Percentiles rank a stretch among this genome's conserved stretches.
Evolutionary conservation across 2,113 vertebrate species (phyloP).

Genomic region (Cricetomys ansorgei): DNA sequence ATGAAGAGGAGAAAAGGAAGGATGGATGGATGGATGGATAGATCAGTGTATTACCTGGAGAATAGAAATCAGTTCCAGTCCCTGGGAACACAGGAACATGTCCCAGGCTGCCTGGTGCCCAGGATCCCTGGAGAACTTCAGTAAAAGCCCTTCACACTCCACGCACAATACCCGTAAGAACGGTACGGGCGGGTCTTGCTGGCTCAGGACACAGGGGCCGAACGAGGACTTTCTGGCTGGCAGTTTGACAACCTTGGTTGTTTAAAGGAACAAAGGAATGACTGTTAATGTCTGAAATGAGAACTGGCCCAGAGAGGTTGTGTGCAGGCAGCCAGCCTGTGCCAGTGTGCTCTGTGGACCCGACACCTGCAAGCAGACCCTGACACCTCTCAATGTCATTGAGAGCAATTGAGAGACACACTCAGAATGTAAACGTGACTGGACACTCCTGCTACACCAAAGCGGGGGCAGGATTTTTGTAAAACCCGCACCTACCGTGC

Average conservation of each 20-base stretch:
- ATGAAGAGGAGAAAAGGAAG: neutral
- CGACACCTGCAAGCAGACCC: neutral
- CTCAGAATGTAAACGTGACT: accelerated
- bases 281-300: neutral
- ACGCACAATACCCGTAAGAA: neutral
- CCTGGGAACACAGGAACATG: no score
- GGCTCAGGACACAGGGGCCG: accelerated
- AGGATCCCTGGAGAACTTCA: no score
- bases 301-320: neutral
- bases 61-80: neutral
- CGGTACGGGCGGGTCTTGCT: accelerated
- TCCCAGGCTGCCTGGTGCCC: accelerated
- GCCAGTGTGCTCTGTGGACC: accelerated
- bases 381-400: accelerated
- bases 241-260: neutral
- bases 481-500: neutral
- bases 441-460: neutral
- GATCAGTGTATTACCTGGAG: neutral
- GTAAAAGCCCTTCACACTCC: accelerated
- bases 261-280: neutral
- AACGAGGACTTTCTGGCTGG: neutral
- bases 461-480: no score
- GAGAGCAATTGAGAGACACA: neutral
- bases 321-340: accelerated
- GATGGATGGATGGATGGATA: neutral